These are phyloP conservation scores for Columba janthina DNA, from an alignment of 2,113 vertebrate genomes.

Conservation along the genomic window DNA sequence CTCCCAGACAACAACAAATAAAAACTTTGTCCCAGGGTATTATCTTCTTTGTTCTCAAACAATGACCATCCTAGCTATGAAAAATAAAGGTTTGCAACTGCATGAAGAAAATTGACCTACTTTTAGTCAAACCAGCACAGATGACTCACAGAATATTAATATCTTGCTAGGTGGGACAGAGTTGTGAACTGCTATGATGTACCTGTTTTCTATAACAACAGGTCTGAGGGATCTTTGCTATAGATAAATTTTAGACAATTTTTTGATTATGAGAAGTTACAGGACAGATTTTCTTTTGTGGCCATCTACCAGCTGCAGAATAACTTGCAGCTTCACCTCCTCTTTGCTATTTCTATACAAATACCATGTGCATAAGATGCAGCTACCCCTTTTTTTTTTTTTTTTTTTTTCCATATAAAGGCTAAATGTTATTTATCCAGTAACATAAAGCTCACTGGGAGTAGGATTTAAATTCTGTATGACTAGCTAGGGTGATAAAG, in stretches of 20 bases:
- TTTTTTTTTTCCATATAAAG: too few species aligned
- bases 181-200: neutral
- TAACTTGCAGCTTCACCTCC: rapidly evolving
- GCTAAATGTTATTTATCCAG: neutral
- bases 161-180: neutral
- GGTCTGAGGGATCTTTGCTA: neutral
- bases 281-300: neutral
- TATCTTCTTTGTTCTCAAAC: too few species aligned
- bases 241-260: neutral
- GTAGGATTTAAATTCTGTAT: neutral
- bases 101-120: too few species aligned
- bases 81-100: too few species aligned
- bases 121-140: too few species aligned
- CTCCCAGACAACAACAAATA: too few species aligned
- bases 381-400: too few species aligned
- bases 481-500: neutral
- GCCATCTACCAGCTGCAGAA: neutral
- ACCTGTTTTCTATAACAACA: neutral
- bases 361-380: rapidly evolving
- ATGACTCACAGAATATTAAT: too few species aligned
- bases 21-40: too few species aligned
- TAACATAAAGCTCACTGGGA: neutral
- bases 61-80: too few species aligned
- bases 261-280: neutral
- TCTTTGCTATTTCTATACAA: neutral